Evolutionary conservation across 2,797 vertebrate species (phyloP), one percentile per base, ranked within the genome.

Genomic region (Sternarchorhynchus goeldii): DNA sequence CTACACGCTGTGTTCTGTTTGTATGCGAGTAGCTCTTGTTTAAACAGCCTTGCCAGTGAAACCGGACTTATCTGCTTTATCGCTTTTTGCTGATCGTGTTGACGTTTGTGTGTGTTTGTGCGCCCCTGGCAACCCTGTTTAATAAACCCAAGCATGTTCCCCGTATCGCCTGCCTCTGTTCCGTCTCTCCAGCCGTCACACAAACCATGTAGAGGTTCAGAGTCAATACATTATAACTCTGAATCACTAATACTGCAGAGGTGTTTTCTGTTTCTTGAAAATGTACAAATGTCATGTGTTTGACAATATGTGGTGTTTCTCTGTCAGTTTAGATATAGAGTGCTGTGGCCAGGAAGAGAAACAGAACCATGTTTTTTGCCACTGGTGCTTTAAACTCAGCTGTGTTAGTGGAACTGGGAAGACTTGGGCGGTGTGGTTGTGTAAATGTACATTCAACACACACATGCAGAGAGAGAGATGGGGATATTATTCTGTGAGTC

Each of bases 401-500:
- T 25, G 25, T 25, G 59, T 31, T 31, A 62, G 59, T 7, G 20
- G 25, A 29, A 7, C 59, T 62, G 59, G 59, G 59, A 1, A 41
- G 39, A 41, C 39, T 31, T 62, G 59, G 25, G 59, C 2, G 59
- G 21, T 62, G 59, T 0, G 21, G 25, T 14, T 62, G 25, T 58
- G 56, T 7, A 41, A 41, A 50, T 50, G 45, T 50, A 50, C 45
- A 50, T 50, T 50, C 45, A 50, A 50, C 14, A 50, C 45, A 1
- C 45, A 50, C 45, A 14, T 12, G 14, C 45, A 50, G 21, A 62
- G 7, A 62, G 5, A n/a, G 20, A 5, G 2, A 25, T 3, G 39
- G 60, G 41, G 64, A 69, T 76, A 63, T 62, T 50, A 72, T 53
- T 76, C 39, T 67, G 79, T 81, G 79, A 76, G 81, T 82, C 83